Base-by-base conservation (phyloP, 2,797 vertebrate genomes). In the Phoxinus dragarum region DNA sequence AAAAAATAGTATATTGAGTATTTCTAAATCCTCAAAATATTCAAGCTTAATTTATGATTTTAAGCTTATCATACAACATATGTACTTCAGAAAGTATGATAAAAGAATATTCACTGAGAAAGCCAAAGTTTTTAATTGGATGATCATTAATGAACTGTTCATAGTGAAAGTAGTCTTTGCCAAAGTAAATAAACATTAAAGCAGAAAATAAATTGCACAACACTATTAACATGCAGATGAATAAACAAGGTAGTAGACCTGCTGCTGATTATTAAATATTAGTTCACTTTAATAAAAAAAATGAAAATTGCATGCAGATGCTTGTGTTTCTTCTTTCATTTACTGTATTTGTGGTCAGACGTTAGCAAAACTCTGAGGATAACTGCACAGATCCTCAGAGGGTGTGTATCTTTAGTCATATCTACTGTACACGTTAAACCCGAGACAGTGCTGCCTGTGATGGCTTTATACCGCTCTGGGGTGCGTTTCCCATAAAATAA, bases 191-290 rank as follows among this genome's bases (percentile, higher is more conserved):
- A 44, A 44, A 73, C 40, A 61, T 36, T 61, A 86, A 88, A 88
- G 94, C 94, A 93, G 92, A 94, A 56, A 21, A 54, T 7, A 19
- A 21, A 84, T 27, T 40, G 79, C 44, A 84, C 23, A 87, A 49
- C 61, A 36, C 11, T 67, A 49, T 67, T 52, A 84, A 54, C 44
- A 75, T 67, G 47, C 61, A 84, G 72, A 67, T 67, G 73, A 68
- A 52, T 56, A 84, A 84, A 84, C 86, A 76, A 38, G 19, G 54
- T 38, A 23, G 61, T 23, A 68, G 64, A 84, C 3, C 82, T 59
- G 49, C 66, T 78, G 75, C 66, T 78, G 75, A 84, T 84, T 84
- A 84, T 78, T 71, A 59, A 77, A 71, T 56, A 78, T 59, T 27
- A 84, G 47, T 42, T 71, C n/a, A 42, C 74, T 77, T 80, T 44